Evolutionary conservation across 1,140 invertebrate genomes (phyloP), one percentile per base, ranked within the genome.

Genomic region (Microplitis mediator): DNA sequence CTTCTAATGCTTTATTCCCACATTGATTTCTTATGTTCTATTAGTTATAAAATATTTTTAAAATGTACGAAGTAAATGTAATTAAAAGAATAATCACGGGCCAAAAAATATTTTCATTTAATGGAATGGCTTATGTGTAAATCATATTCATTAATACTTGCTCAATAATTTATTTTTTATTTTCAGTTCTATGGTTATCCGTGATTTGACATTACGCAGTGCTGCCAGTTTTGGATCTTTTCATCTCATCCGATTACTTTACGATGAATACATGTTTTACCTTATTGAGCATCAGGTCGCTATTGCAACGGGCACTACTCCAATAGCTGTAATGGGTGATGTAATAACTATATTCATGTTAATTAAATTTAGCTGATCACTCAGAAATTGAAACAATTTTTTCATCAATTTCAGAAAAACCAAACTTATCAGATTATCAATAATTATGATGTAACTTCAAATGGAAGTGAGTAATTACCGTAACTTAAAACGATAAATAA

Each of bases 231-330:
- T 99, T 89, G 98, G 98, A 50, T 98, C 97, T 69, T 99, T 99
- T 88, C 98, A 99, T 89, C 90, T 99, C 60, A 98, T 99, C 80
- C 92, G 98, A 58, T 89, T 99, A 75, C 89, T 99, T 23, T 99
- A 98, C 86, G 98, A 99, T 86, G 98, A 99, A 86, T 99, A 99
- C 84, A 98, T 99, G 94, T 98, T 98, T 89, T 99, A 98, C 87
- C 89, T 99, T 75, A 95, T 99, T 76, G 98, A 99, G 87, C 95
- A 98, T 85, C 94, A 96, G 86, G 96, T 99, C 32, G 98, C 98
- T 23, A 90, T 94, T 81, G 95, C 95, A 34, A 94, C 93, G 51
- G 93, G 93, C 52, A 93, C 95, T 78, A 96, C 97, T 68, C 95
- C 96, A 56, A 98, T 99, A 82, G 95, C 96, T 75, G 96, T 98